A percentile compares a stretch with the other conserved stretches of the same genome.
Conservation (phyloP, 2,113 vertebrate species). For the Danionella cerebrum region DNA sequence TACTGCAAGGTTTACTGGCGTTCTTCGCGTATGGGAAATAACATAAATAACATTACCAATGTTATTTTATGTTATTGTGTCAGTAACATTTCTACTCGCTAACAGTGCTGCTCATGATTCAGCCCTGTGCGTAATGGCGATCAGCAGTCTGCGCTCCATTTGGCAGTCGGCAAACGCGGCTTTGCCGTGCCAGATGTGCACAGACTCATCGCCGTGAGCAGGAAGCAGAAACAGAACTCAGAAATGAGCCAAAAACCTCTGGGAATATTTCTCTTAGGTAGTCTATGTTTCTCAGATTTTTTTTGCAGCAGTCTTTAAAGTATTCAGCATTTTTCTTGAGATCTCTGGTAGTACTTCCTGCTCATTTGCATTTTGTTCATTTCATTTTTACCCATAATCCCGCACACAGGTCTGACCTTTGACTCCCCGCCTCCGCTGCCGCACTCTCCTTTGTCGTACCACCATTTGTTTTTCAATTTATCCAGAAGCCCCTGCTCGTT, state of each 20-base stretch:
- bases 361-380: conserved; percentile 68
- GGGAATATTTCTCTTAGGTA: not conserved
- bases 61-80: conserved; percentile 53
- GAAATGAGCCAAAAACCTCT: not conserved
- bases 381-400: conserved; percentile 77
- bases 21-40: conserved; percentile 74
- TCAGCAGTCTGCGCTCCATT: conserved; percentile 83
- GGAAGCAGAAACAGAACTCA: conserved; percentile 78
- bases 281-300: not conserved
- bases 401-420: conserved; percentile 89
- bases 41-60: conserved; percentile 52
- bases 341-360: conserved; percentile 69
- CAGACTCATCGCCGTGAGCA: conserved; percentile 87
- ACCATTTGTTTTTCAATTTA: conserved; percentile 98
- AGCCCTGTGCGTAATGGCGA: conserved; percentile 62
- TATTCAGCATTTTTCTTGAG: conserved; percentile 31
- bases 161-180: conserved; percentile 77
- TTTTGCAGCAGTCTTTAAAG: not conserved
- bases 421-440: conserved; percentile 93
- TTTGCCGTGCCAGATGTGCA: conserved; percentile 91
- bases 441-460: conserved; percentile 93
- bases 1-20: conserved; percentile 99
- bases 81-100: conserved; percentile 40
- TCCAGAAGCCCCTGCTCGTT: conserved; percentile 93
- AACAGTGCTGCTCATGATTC: conserved; percentile 28